Base-by-base conservation (phyloP, 2,888 invertebrate species). In the Polyploca ridens region DNA sequence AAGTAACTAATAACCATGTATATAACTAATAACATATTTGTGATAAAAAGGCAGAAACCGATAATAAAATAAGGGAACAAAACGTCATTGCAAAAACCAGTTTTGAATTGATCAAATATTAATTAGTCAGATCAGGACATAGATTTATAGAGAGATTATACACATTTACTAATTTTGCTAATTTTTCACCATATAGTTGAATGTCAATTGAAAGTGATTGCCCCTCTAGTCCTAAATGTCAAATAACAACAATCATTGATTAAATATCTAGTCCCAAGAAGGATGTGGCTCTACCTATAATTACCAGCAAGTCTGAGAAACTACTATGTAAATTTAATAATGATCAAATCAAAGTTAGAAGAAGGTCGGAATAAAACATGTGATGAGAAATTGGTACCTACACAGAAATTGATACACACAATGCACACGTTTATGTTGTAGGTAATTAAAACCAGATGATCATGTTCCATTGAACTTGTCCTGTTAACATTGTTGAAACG, bases 151-250 rank as follows among this genome's bases (percentile, higher is more conserved):
- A 5, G 46, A n/a, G 13, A 14, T 46, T 46, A 35, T 14, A 13
- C 46, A n/a, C 46, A 5, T 46, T 27, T 27, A 27, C 27, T 27
- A 27, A 27, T 27, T 27, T 27, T 27, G 27, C 27, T 27, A 27
- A 27, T 27, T 54, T 54, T 7, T 16, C 16, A 7, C 5, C 0
- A 5, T 5, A n/a, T 5, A 7, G 5, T n/a, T 46, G 27, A 19
- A 54, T 13, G 5, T 65, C 75, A 77, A 74, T 58, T 71, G 69
- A 77, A 78, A 74, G 76, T 75, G 76, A 65, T 76, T 72, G 3
- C 19, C 16, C 19, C 19, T 54, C 54, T 19, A 19, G 54, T 54
- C 54, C 16, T 54, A 54, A 54, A 54, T 54, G 54, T 54, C 54
- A 75, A 76, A 78, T 73, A 76, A 72, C 78, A 74, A 60, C 60